Percentiles rank a stretch among this genome's conserved stretches.
These are phyloP conservation scores for Eupithecia subumbrata DNA, from an alignment of 2,888 invertebrate genomes.

Conservation along the genomic window DNA sequence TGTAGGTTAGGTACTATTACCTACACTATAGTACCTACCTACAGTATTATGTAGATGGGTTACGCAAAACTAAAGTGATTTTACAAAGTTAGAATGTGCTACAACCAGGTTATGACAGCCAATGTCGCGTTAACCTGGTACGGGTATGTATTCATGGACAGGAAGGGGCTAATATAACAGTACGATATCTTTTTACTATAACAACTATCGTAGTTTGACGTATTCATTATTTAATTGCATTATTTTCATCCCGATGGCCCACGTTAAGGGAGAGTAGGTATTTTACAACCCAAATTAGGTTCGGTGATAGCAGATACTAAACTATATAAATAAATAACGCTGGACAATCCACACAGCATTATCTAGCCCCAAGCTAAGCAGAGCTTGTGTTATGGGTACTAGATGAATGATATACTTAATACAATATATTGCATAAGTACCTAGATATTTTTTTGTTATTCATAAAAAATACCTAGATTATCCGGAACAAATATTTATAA, in stretches of 20 bases:
- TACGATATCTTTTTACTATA: background rate
- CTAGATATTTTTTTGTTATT: too few species aligned
- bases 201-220: background rate
- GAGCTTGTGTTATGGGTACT: too few species aligned
- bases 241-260: background rate
- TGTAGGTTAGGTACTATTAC: background rate
- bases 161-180: background rate
- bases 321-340: too few species aligned
- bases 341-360: too few species aligned
- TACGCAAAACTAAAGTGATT: slow-evolving; percentile 57
- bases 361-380: too few species aligned
- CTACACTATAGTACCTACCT: slow-evolving; percentile 11
- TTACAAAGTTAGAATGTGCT: slow-evolving; percentile 50
- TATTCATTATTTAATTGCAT: background rate
- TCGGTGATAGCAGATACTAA: background rate
- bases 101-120: slow-evolving; percentile 24
- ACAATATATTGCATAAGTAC: too few species aligned
- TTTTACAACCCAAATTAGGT: background rate
- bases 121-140: slow-evolving; percentile 21
- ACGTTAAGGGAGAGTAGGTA: background rate
- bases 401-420: too few species aligned
- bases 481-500: too few species aligned
- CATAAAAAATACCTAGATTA: too few species aligned
- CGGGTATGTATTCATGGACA: slow-evolving; percentile 5
- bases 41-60: slow-evolving; percentile 31